Base-by-base conservation (phyloP, 1,140 invertebrate species). In the Steinernema feltiae region DNA sequence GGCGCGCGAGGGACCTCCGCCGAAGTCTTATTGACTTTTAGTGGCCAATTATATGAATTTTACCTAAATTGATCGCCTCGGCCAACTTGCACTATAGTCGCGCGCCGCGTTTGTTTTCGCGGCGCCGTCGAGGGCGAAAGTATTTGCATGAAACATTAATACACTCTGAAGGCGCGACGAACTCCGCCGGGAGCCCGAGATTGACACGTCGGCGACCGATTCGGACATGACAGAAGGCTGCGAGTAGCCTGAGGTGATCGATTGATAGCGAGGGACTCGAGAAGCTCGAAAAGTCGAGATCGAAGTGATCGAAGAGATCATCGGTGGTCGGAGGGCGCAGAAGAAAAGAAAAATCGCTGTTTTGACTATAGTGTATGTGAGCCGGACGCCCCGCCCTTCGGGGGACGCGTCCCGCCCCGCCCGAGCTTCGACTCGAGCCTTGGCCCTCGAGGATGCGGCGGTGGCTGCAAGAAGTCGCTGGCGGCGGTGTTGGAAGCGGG, bases 271-370 rank as follows among this genome's bases (percentile, higher is more conserved):
- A 7, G 41, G 41, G 41, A n/a, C n/a, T n/a, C n/a, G n/a, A n/a
- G 41, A n/a, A n/a, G 7, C 41, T 21, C 53, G 53, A 15, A 21
- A 63, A 63, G 53, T 21, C 53, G 24, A 63, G 53, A 63, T 63
- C 53, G 53, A 27, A 63, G 7, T 63, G 53, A 63, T 63, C 53
- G 24, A 63, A 27, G 24, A 21, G 15, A 15, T 63, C 2, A 63
- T 63, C 53, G 53, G 53, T 63, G 53, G 15, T 63, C 53, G 53
- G 53, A 63, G 15, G 53, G 35, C 35, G 35, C 53, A 63, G 53
- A 63, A 63, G 53, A 63, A 63, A 63, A 63, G 53, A 63, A 63
- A 63, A 63, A 63, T 63, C 53, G 53, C 53, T 63, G 53, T 63
- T 63, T 63, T 63, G 53, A 63, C 53, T 15, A 63, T 27, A 27